Base-by-base conservation (phyloP, 2,797 vertebrate genomes). In the Enteromius fasciolatus region DNA sequence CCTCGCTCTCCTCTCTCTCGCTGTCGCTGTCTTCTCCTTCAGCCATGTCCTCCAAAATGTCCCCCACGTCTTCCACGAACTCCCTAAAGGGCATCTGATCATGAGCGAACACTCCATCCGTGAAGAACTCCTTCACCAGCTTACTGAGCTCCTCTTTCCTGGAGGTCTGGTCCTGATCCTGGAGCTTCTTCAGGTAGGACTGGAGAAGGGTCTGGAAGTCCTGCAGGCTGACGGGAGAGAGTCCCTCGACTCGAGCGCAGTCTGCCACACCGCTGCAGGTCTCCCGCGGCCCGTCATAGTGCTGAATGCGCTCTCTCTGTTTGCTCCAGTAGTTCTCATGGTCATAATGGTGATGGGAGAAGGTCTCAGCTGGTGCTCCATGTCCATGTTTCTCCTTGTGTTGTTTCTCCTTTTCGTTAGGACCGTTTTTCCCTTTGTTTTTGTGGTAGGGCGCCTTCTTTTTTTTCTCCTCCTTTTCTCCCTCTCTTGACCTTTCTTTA, bases 21-120 rank as follows among this genome's bases (percentile, higher is more conserved):
- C 0, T 90, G 89, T 1, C 68, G 1, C 0, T 90, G 88, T 1
- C 67, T 15, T 96, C 92, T 2, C 39, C 87, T 83, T 94, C 87
- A 0, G 95, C 97, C 91, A 95, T 87, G 74, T 97, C 96, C 87
- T 99, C 97, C 86, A 99, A 89, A 84, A 97, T 94, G 33, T 99
- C 97, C 0, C 90, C 94, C 80, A 98, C 61, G 0, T 97, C 95
- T 1, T 97, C 96, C 50, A 93, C 94, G 1, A 97, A 97, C 82
- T 97, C 96, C 0, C 91, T 87, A 52, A 99, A 98, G 50, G 94
- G 95, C 85, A 95, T 92, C 76, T 91, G 94, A 86, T 98, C 91
- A 0, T 99, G 98, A 41, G 91, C 89, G 17, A 98, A 99, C 48
- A 95, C 0, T 0, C 95, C 96, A 0, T 95, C 90, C 0, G 88